Evolutionary conservation across 2,113 vertebrate species (phyloP), one percentile per base, ranked within the genome.

Genomic region (Sander lucioperca): DNA sequence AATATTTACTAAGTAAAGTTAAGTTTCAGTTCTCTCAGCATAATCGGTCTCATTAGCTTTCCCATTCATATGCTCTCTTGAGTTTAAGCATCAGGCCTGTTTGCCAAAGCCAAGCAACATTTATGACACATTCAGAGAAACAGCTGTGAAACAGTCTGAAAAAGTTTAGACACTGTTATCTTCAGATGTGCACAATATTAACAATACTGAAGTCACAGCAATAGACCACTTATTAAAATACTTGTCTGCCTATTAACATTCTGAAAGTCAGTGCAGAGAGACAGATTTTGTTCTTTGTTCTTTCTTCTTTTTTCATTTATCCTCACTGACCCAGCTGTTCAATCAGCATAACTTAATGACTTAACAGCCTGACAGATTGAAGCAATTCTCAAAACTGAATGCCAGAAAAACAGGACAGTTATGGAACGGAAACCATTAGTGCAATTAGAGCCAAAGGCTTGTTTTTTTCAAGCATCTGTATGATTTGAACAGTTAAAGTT

Each of bases 351-450:
- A 36, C 23, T 21, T 56, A 45, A 48, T 47, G 45, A 39, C 58
- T 56, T 23, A 63, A 58, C 63, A 19, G 6, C 23, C 54, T 54
- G 45, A 74, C 53, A 19, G 70, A 64, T 50, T 47, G 25, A 74
- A 73, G 18, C 57, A 6, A 11, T 43, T 58, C 43, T 81, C 39
- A 15, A 25, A 79, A 36, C 50, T 33, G 59, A 74, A 62, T 30
- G 27, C 71, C 9, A 11, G 19, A 14, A 71, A 61, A 67, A 72
- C 74, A 45, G 45, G 54, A 64, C 14, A 1, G 5, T 14, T 50
- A 25, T 39, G 66, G 57, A 79, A 69, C 47, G 1, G 7, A 82
- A 85, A 53, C n/a, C 36, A 36, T 79, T 5, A 68, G 18, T 30
- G 14, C 0, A 1, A 64, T 51, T 19, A 84, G 7, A 77, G 61